phyloP scores from a whole-genome alignment of 2,797 vertebrate genomes.

The Chiloscyllium punctatum region DNA sequence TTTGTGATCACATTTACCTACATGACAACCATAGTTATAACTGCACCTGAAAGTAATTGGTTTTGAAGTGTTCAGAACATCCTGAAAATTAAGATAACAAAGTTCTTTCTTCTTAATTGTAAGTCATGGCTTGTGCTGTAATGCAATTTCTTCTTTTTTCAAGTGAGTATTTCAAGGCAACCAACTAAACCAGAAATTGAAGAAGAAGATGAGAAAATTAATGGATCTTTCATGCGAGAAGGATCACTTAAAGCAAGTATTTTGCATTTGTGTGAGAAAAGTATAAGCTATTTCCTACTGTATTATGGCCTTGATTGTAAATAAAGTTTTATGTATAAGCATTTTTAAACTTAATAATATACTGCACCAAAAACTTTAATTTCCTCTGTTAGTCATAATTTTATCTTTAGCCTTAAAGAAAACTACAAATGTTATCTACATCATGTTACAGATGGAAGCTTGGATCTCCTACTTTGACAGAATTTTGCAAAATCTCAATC shows the following conservation, averaged over 20 bases:
- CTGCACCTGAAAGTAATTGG: not conserved
- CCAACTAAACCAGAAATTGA: conserved; percentile 38
- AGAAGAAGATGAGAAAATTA: conserved; percentile 41
- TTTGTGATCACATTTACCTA: not conserved
- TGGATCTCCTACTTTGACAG: not conserved
- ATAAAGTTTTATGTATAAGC: not conserved
- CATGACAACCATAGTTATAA: not conserved
- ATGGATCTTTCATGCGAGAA: conserved; percentile 62
- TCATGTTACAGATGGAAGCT: not conserved
- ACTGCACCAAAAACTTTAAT: not conserved
- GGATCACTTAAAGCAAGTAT: conserved; percentile 80
- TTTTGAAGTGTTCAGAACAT: not conserved
- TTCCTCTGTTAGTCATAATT: not conserved
- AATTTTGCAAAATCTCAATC: not conserved
- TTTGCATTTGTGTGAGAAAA: not conserved
- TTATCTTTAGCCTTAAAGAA: not conserved
- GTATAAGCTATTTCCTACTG: not conserved
- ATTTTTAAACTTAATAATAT: not conserved
- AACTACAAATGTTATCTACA: not conserved
- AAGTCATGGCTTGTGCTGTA: not conserved
- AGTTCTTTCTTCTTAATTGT: conserved; percentile 12
- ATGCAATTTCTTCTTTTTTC: conserved; percentile 39
- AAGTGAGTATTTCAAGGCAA: not conserved
- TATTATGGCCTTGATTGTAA: not conserved
- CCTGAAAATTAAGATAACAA: not conserved